Evolutionary conservation across 2,888 invertebrate genomes (phyloP).

Genomic region (Cactoblastis cactorum): DNA sequence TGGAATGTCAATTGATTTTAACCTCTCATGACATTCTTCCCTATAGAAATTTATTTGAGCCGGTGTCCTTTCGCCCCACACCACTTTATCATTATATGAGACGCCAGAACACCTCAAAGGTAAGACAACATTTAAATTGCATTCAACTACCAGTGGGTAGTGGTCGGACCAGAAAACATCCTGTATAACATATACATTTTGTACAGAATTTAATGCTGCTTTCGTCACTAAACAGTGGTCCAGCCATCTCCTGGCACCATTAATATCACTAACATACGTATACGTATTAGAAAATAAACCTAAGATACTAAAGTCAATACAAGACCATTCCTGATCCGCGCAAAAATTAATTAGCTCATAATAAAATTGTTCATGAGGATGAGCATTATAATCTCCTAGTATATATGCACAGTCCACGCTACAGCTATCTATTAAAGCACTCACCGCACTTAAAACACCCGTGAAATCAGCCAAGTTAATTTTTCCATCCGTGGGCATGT

Average conservation of each 20-base stretch:
- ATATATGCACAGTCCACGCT: slow-evolving; percentile 11
- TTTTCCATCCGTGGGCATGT: slow-evolving; percentile 10
- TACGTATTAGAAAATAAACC: background rate
- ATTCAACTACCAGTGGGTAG: background rate
- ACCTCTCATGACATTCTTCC: background rate
- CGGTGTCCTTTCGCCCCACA: background rate
- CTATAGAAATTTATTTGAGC: background rate
- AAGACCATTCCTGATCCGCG: background rate
- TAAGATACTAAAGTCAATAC: background rate
- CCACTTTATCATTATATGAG: background rate
- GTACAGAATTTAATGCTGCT: background rate
- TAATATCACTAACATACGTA: background rate
- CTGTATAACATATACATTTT: background rate
- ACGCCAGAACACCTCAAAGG: background rate
- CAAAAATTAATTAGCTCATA: slow-evolving; percentile 1
- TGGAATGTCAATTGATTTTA: background rate
- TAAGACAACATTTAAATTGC: background rate
- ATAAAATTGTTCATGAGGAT: slow-evolving; percentile 3
- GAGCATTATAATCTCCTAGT: slow-evolving; percentile 10
- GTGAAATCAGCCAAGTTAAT: slow-evolving; percentile 11
- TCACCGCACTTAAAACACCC: slow-evolving; percentile 12
- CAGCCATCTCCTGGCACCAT: background rate
- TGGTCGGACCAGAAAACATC: background rate
- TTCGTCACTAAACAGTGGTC: background rate
- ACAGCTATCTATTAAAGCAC: slow-evolving; percentile 13